Conservation (phyloP, 35 echinoderm and acorn worm species). For the Ptychodera flava region DNA sequence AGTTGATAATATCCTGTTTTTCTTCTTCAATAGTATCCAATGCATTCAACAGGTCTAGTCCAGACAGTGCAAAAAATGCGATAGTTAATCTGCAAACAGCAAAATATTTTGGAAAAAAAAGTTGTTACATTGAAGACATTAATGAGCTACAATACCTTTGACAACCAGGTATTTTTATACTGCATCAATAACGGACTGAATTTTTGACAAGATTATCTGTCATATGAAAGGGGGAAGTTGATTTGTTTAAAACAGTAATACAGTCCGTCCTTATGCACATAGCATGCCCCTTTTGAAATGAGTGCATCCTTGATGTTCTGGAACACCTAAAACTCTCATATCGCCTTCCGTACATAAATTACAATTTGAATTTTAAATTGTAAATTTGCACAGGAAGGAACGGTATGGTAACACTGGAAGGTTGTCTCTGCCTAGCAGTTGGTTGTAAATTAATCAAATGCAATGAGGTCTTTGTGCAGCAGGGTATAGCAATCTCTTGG, state of each 20-base stretch:
- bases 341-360: too few species aligned
- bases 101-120: conserved; percentile 15
- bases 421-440: too few species aligned
- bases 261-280: neutral
- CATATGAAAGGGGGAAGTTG: neutral
- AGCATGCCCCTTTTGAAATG: too few species aligned
- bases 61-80: conserved; percentile 94
- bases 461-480: too few species aligned
- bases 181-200: neutral
- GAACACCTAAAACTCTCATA: too few species aligned
- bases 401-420: too few species aligned
- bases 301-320: too few species aligned
- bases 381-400: too few species aligned
- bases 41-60: conserved; percentile 60
- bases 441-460: too few species aligned
- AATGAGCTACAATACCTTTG: neutral
- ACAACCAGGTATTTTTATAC: neutral
- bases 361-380: too few species aligned
- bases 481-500: too few species aligned
- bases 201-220: neutral
- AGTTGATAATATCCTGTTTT: conserved; percentile 68
- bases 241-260: neutral
- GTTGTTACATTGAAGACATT: neutral
- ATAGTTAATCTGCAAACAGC: conserved; percentile 61
- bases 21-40: conserved; percentile 51